These are phyloP conservation scores for Campylomormyrus tamandua DNA, from an alignment of 2,113 vertebrate genomes.

Conservation along the genomic window DNA sequence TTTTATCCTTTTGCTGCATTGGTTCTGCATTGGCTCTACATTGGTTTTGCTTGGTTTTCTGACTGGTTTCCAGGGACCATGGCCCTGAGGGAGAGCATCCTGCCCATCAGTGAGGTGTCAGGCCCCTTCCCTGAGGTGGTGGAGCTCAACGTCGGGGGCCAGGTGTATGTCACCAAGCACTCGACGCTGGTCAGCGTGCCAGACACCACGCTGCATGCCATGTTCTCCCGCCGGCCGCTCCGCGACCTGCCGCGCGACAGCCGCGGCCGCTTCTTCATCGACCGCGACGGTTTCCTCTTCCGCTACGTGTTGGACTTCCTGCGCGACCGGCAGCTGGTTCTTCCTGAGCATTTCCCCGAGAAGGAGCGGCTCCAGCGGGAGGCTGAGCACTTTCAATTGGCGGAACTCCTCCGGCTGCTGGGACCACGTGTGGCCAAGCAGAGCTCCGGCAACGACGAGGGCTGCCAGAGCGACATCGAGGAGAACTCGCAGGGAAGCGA, in stretches of 20 bases:
- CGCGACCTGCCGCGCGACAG: conserved; percentile 74
- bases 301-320: conserved; percentile 80
- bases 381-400: conserved; percentile 76
- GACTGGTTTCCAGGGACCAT: conserved; percentile 42
- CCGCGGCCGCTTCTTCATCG: conserved; percentile 79
- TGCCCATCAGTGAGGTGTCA: conserved; percentile 78
- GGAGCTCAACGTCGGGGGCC: conserved; percentile 83
- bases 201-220: conserved; percentile 70
- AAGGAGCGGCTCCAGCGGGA: conserved; percentile 75
- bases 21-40: neutral
- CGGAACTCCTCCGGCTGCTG: conserved; percentile 69
- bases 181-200: conserved; percentile 76
- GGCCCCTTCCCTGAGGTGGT: conserved; percentile 76
- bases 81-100: conserved; percentile 77
- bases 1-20: neutral
- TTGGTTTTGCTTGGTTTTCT: neutral
- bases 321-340: conserved; percentile 74
- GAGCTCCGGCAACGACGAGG: conserved; percentile 76
- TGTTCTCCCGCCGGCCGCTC: conserved; percentile 65
- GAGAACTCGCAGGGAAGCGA: conserved; percentile 73
- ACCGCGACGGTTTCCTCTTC: conserved; percentile 83
- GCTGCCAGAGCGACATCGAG: conserved; percentile 78
- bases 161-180: conserved; percentile 80
- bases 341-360: conserved; percentile 81
- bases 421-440: conserved; percentile 71